Base-by-base conservation (phyloP, 1,140 invertebrate species). In the Philotrypesis tridentata region DNA sequence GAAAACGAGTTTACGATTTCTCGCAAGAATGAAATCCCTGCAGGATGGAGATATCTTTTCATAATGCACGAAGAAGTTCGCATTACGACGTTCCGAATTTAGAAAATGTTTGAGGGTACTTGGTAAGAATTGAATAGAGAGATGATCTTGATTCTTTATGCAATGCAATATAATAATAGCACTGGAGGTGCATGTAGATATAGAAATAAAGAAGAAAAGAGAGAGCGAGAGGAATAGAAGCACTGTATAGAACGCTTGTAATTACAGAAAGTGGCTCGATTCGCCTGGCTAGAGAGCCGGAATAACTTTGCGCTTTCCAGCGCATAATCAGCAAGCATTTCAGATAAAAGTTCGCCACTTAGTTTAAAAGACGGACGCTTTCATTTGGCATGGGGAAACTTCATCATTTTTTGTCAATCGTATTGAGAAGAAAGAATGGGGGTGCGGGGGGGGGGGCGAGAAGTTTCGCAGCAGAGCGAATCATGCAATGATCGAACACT, bases 221-320 rank as follows among this genome's bases (percentile, higher is more conserved):
- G 21, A 23, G 9, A 21, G 65, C 3, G 40, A 43, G 29, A 60
- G 4, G 6, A 7, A 27, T 0, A 71, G 70, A 61, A 63, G 12
- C 9, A 55, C 25, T 25, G 17, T 72, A 65, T 63, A 73, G 17
- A 80, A 37, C 29, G 25, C 55, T 65, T 80, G 70, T 80, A 80
- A 80, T 80, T 80, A 73, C 78, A 73, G 78, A 72, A 80, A 80
- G 78, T 80, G 70, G 78, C 60, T 73, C 23, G 31, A 80, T 80
- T 80, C 70, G 73, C 33, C 23, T 61, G 68, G 33, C 55, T 80
- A 17, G 33, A 17, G 48, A 17, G 48, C 14, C 31, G 31, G 60
- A 12, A 60, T 80, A 80, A 75, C 71, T 80, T 80, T 75, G 25
- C 63, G 63, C 61, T 80, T 75, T 74, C 40, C 23, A 75, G 33